Evolutionary conservation across 2,797 vertebrate genomes (phyloP), one percentile per base, ranked within the genome.

Genomic region (Cirrhinus molitorella): DNA sequence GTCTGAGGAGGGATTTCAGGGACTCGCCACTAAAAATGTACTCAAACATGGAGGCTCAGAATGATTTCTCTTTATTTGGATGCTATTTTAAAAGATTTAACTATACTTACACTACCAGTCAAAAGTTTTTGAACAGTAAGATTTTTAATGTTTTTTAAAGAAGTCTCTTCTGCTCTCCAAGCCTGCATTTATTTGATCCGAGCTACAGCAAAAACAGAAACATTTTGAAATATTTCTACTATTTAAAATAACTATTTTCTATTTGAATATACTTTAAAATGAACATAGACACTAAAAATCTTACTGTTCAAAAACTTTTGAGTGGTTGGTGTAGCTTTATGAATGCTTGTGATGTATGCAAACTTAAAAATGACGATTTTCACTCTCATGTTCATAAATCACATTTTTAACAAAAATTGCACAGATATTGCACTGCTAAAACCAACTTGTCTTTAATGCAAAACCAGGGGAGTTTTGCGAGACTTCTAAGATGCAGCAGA

Each of bases 371-470:
- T 16, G 3, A 76, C 25, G 40, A 68, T 75, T 67, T 65, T 23
- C 25, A 17, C 17, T 81, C 51, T 74, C 45, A 31, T 21, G 37
- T 51, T 51, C 43, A 59, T 76, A 67, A 57, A 68, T 81, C 45
- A 73, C 43, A 74, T 49, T 68, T 65, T 21, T 74, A 31, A 40
- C 37, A 72, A 79, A 28, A 43, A 28, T 31, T 47, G 59, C 43
- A 78, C 23, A 43, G n/a, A 55, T 53, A 80, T 40, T 85, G 53
- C 72, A 34, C 65, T 83, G 49, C 59, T 79, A 75, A 84, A 80
- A 59, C 49, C 55, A 79, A 55, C 59, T 66, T 65, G 55, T 72
- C 67, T 61, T 71, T 73, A 83, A 31, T 59, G 51, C 47, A 57
- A 67, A 47, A 67, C 61, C 9, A n/a, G n/a, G 28, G 10, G 28